Evolutionary conservation across 1,140 invertebrate species (phyloP).

Genomic region (Pseudomyrmex gracilis): DNA sequence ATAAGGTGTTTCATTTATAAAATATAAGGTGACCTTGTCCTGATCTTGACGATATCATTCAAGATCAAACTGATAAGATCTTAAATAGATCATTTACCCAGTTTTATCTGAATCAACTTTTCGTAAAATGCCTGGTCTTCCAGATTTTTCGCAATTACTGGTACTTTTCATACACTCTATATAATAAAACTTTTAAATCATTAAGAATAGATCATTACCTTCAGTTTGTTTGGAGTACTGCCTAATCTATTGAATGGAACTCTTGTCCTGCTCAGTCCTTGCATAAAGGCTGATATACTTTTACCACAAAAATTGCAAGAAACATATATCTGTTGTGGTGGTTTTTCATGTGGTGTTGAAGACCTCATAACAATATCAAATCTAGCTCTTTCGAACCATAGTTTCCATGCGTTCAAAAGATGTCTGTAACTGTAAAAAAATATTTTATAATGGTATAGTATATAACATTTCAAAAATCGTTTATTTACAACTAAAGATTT

Average conservation of each 20-base stretch:
- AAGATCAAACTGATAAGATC: too few relatives aligned
- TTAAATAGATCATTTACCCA: too few relatives aligned
- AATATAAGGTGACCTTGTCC: too few relatives aligned
- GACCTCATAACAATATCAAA: slow-evolving; percentile 90
- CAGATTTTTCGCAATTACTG: too few relatives aligned
- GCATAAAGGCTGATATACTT: slow-evolving; percentile 92
- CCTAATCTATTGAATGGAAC: slow-evolving; percentile 88
- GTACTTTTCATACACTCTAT: too few relatives aligned
- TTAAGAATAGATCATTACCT: slow-evolving; percentile 81
- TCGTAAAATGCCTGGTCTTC: too few relatives aligned
- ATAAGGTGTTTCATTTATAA: too few relatives aligned
- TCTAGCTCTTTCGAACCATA: slow-evolving; percentile 92
- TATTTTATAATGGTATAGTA: neutral
- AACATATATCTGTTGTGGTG: slow-evolving; percentile 93
- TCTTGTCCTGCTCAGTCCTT: slow-evolving; percentile 87
- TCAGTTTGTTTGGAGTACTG: slow-evolving; percentile 88
- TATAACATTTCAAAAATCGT: neutral
- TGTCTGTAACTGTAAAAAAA: slow-evolving; percentile 88
- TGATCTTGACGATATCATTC: too few relatives aligned
- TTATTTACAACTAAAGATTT: slow-evolving; percentile 28
- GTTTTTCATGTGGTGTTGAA: slow-evolving; percentile 87
- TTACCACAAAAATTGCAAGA: slow-evolving; percentile 98
- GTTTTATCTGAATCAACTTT: too few relatives aligned
- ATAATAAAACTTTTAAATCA: too few relatives aligned
- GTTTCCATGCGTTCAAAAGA: slow-evolving; percentile 92